Conservation (phyloP, 2,888 invertebrate species). For the Tipula vernalis region DNA sequence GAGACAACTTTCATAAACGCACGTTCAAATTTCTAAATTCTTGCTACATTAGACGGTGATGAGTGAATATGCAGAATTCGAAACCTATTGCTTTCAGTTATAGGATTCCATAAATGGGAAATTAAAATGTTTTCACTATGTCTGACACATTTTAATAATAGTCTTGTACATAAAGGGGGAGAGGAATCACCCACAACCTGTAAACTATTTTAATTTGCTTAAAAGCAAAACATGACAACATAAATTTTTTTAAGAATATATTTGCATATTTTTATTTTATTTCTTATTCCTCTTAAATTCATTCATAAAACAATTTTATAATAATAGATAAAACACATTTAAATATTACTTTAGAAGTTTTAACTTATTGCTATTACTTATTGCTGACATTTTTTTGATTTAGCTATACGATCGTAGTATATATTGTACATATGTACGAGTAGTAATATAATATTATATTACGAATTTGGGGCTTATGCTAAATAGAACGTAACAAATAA, state of each 20-base stretch:
- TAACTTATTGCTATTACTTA: neutral
- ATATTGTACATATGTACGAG: neutral
- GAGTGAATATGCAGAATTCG: neutral
- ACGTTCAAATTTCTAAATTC: neutral
- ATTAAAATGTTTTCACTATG: neutral
- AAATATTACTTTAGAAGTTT: neutral
- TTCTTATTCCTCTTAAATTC: neutral
- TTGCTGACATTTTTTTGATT: neutral
- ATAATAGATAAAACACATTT: neutral
- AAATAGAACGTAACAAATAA: neutral
- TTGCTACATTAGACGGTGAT: neutral
- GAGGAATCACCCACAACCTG: neutral
- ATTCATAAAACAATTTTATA: neutral
- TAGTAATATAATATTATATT: neutral
- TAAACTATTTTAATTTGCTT: neutral
- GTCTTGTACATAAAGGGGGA: neutral
- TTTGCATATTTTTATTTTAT: neutral
- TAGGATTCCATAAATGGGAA: neutral
- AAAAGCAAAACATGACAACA: neutral
- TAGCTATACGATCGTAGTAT: neutral
- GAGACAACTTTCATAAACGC: neutral
- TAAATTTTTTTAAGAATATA: neutral
- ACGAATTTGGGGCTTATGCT: neutral
- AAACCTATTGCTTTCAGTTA: neutral
- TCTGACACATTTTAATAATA: too few relatives aligned